Conservation (phyloP, 2,888 invertebrate species). For the Cabera pusaria region DNA sequence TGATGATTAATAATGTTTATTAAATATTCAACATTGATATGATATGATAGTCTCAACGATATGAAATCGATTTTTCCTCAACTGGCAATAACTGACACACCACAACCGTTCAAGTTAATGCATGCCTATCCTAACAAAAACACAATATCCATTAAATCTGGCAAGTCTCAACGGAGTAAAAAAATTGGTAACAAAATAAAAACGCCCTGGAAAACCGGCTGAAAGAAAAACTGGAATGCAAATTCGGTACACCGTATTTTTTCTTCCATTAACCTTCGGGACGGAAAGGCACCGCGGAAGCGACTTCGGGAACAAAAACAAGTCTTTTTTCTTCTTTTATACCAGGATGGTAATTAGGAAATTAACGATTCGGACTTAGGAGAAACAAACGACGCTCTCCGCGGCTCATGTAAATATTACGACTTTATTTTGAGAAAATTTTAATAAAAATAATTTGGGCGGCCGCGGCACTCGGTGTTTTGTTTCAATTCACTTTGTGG, state of each 20-base stretch:
- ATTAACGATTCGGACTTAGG: constrained; percentile 74
- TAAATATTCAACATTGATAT: no score
- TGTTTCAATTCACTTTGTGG: constrained; percentile 20
- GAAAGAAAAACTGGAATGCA: constrained; percentile 78
- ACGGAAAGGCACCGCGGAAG: constrained; percentile 53
- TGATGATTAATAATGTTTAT: no score
- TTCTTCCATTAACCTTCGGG: constrained; percentile 78
- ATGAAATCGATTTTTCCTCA: no score
- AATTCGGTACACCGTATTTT: constrained; percentile 81
- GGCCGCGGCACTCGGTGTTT: constrained; percentile 16
- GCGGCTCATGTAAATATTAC: constrained; percentile 59
- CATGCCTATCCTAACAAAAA: no score
- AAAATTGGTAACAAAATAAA: constrained; percentile 12
- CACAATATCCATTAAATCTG: no score
- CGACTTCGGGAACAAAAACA: constrained; percentile 67
- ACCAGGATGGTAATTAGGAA: constrained; percentile 75
- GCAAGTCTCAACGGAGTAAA: constrained; percentile 7
- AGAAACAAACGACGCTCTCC: constrained; percentile 67
- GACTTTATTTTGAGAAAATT: constrained; percentile 52
- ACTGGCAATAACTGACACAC: no score
- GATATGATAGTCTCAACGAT: no score
- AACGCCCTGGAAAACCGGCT: constrained; percentile 1
- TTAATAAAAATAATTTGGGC: constrained; percentile 44
- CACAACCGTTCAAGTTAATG: no score
- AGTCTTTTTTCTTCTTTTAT: constrained; percentile 60